Base-by-base conservation (phyloP, 1,140 invertebrate genomes). In the Homarus americanus region DNA sequence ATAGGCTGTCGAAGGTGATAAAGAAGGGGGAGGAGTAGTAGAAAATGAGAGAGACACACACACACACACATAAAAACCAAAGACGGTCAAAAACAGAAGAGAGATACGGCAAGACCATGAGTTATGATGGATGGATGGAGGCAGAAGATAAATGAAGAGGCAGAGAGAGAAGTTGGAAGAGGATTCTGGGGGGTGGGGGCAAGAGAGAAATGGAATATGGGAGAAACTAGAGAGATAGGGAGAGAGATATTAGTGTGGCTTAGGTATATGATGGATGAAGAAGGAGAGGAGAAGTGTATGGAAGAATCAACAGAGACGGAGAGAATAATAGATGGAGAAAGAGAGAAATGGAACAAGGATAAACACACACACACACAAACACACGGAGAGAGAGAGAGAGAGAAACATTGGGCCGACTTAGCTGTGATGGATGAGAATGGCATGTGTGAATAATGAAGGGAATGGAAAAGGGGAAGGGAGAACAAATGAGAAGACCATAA, bases 1-100 rank as follows among this genome's bases (percentile, higher is more conserved):
- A 66, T 58, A 85, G 83, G 72, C 72, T 86, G 83, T 86, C 83
- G 72, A n/a, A 86, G 2, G 83, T 75, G 72, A 76, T 86, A 76
- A 85, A 86, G 83, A 76, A 49, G 69, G 69, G 72, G 83, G 83
- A 17, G 72, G 83, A 58, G 83, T 17, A 34, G 72, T n/a, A 49
- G 82, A 73, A 20, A 85, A 73, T 73, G 82, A 73, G 82, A 40
- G 66, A 72, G 83, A 49, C 24, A 58, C 53, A 58, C 53, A 58
- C 53, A 58, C 53, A 58, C 53, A 17, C 1, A 15, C 53, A 58
- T 20, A 1, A 20, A 58, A 20, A 58, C 53, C 20, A 15, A 4
- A 58, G 53, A 24, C 53, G 20, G 17, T 4, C 20, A 58, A 32
- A 49, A 80, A 80, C 1, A 12, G 41, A 28, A 24, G 44, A 32